Evolutionary conservation across 2,888 invertebrate species (phyloP), one percentile per base, ranked within the genome.

Genomic region (Calephelis perditalis): DNA sequence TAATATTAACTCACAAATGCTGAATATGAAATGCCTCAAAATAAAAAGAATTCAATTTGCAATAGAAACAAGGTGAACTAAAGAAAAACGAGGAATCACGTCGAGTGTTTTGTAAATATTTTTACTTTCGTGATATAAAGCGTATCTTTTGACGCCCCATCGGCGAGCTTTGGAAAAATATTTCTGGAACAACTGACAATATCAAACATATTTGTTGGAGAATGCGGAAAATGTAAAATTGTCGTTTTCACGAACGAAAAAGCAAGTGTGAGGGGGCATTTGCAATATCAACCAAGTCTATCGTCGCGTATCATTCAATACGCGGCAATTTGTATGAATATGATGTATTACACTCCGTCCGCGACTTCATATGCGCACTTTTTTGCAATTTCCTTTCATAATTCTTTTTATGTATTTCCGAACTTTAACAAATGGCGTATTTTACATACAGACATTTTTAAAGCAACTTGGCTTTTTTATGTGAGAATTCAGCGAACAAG

Each of bases 201-300:
- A 83, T 83, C 79, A 81, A 81, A 82, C 75, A 83, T 70, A 73
- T 70, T 73, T 62, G 68, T 63, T 54, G 65, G 66, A 68, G 68
- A 70, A 82, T 82, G 82, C 77, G 80, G 76, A 76, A 81, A 82
- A 86, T 81, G 81, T 80, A 78, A 85, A 86, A 86, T 85, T 86
- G 84, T 71, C 84, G 81, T 86, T 86, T 87, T 84, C 81, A 83
- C 86, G 85, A 81, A 67, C 78, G 77, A 80, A 67, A 70, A 69
- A 67, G 69, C 81, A 82, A 81, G 86, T 84, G 87, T 82, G 78
- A 84, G 83, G 79, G 83, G 63, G 65, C 5, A 54, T 54, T 65
- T 59, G 67, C 66, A 65, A 68, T 69, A 74, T 74, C 8, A 1
- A 40, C 7, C 8, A 5, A 40, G 40, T 26, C 26, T 26, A 26